Conservation (phyloP, 1,140 invertebrate species). For the Drosophila kurseongensis region DNA sequence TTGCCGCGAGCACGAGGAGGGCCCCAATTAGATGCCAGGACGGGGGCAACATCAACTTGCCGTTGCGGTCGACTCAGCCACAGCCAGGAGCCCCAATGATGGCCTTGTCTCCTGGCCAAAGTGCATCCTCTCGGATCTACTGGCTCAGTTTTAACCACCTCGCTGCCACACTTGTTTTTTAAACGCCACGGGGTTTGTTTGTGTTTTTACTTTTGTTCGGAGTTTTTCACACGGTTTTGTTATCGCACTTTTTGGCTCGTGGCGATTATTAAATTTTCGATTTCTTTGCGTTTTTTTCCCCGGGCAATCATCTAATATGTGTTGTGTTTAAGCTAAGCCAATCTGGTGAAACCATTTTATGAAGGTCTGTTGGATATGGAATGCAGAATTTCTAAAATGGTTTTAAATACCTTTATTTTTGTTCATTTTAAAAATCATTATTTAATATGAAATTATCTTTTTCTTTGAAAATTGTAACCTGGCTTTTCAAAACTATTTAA, state of each 20-base stretch:
- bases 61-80: slow-evolving; percentile 51
- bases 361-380: not conserved
- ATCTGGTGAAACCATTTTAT: not conserved
- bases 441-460: no score
- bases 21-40: slow-evolving; percentile 83
- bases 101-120: slow-evolving; percentile 64
- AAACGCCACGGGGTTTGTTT: slow-evolving; percentile 34
- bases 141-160: slow-evolving; percentile 22
- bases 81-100: slow-evolving; percentile 61
- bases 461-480: no score
- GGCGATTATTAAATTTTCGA: slow-evolving; percentile 23
- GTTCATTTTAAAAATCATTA: not conserved
- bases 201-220: slow-evolving; percentile 27
- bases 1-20: slow-evolving; percentile 83
- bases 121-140: slow-evolving; percentile 58
- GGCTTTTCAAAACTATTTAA: no score
- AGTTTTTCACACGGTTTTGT: slow-evolving; percentile 28
- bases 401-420: not conserved
- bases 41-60: slow-evolving; percentile 84
- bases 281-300: slow-evolving; percentile 1
- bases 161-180: slow-evolving; percentile 17
- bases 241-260: slow-evolving; percentile 12
- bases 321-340: not conserved
- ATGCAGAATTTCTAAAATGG: not conserved
- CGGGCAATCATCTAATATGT: slow-evolving; percentile 4